phyloP scores from a whole-genome alignment of 2,888 invertebrate genomes.

The Polyploca ridens region DNA sequence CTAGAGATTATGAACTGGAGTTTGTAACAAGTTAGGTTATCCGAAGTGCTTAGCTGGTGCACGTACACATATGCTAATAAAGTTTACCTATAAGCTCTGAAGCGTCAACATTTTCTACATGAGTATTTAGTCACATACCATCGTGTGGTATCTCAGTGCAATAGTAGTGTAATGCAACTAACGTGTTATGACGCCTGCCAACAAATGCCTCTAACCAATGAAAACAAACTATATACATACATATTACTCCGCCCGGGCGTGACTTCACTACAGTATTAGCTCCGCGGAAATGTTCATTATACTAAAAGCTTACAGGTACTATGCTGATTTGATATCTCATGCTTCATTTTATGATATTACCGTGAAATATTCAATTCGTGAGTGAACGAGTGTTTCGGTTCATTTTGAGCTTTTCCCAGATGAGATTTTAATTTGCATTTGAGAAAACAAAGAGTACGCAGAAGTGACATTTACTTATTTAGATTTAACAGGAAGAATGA shows the following conservation, averaged over 20 bases:
- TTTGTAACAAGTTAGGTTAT: too few species aligned
- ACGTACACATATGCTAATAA: too few species aligned
- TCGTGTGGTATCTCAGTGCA: neutral
- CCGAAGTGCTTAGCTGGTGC: too few species aligned
- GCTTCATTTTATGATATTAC: neutral
- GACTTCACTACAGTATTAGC: neutral
- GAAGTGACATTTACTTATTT: too few species aligned
- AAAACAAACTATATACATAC: neutral
- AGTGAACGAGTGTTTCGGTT: neutral
- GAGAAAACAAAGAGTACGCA: too few species aligned
- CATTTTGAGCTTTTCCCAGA: neutral
- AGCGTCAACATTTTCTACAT: too few species aligned
- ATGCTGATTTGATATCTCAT: neutral
- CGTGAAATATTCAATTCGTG: neutral
- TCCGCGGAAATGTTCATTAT: neutral
- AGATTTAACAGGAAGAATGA: too few species aligned
- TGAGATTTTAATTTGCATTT: neutral
- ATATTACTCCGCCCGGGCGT: neutral
- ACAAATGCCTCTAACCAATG: neutral
- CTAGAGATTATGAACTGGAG: too few species aligned
- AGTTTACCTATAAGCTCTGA: too few species aligned
- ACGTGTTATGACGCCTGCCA: neutral
- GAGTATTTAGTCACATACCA: too few species aligned
- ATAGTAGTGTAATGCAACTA: neutral
- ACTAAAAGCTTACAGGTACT: constrained; percentile 5